Evolutionary conservation across 2,113 vertebrate genomes (phyloP).

Genomic region (Craseonycteris thonglongyai): DNA sequence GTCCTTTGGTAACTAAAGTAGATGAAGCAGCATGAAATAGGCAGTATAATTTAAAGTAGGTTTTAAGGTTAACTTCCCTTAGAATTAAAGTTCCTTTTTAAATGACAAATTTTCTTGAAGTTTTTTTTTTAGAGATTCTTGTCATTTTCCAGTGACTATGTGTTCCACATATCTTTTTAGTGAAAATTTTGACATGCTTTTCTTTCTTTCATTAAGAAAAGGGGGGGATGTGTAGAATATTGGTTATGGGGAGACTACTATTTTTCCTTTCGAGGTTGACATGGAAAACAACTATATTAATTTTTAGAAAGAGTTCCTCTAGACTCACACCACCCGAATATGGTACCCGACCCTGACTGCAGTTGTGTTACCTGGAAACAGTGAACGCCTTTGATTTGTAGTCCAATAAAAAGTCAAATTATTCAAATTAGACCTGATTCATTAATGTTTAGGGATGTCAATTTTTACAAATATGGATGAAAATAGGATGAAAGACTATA

Average conservation of each 20-base stretch:
- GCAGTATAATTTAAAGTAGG: neutral
- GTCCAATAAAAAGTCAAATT: neutral
- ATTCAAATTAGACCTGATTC: neutral
- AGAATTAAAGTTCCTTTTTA: conserved; percentile 2
- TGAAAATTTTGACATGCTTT: neutral
- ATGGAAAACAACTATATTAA: neutral
- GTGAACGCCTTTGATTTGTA: neutral
- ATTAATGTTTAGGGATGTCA: neutral
- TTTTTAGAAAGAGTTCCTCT: neutral
- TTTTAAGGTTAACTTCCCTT: neutral
- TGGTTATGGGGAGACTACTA: neutral
- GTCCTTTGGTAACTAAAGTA: neutral
- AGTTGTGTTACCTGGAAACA: neutral
- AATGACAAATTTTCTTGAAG: conserved; percentile 10
- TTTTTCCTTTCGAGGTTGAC: neutral
- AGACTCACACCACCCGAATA: neutral
- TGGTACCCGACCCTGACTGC: neutral
- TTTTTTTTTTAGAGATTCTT: neutral
- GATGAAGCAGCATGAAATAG: neutral
- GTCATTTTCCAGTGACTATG: neutral
- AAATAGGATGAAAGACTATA: neutral
- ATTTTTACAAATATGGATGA: neutral
- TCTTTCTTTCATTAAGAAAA: no score
- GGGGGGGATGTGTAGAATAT: neutral
- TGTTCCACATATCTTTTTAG: neutral